Evolutionary conservation across 2,797 vertebrate genomes (phyloP).

Genomic region (Cercopithecus mitis): DNA sequence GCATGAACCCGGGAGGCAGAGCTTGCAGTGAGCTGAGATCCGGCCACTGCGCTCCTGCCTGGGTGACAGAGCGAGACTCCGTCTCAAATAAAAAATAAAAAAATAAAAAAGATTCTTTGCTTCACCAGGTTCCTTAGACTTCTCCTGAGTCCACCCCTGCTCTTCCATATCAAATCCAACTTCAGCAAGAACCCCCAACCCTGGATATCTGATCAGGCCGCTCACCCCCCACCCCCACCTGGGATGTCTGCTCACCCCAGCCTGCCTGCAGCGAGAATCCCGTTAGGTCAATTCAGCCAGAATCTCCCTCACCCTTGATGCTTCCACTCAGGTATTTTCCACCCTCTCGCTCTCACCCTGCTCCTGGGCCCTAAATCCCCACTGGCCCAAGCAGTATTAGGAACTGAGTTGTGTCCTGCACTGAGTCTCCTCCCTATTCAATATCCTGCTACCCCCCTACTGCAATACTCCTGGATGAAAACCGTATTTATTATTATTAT

Average conservation of each 20-base stretch:
- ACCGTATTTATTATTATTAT: too few relatives aligned
- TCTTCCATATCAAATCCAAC: background rate
- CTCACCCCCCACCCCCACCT: background rate
- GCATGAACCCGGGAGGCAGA: accelerated
- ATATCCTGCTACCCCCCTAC: accelerated
- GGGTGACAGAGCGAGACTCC: too few relatives aligned
- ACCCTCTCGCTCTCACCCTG: background rate
- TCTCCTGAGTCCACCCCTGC: background rate
- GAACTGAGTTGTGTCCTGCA: background rate
- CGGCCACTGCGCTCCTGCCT: accelerated
- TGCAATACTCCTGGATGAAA: background rate
- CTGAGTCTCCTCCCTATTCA: too few relatives aligned
- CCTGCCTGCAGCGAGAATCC: background rate
- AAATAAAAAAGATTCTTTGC: background rate
- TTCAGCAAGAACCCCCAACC: background rate
- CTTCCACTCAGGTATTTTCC: background rate
- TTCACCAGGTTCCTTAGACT: background rate
- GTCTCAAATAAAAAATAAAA: too few relatives aligned
- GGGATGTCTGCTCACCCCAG: background rate
- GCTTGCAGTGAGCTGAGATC: too few relatives aligned
- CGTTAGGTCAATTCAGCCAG: background rate
- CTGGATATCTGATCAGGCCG: background rate
- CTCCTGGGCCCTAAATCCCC: background rate
- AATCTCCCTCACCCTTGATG: background rate
- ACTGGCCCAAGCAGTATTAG: accelerated